phyloP scores from a whole-genome alignment of 2,888 invertebrate species.

The Autographa gamma region DNA sequence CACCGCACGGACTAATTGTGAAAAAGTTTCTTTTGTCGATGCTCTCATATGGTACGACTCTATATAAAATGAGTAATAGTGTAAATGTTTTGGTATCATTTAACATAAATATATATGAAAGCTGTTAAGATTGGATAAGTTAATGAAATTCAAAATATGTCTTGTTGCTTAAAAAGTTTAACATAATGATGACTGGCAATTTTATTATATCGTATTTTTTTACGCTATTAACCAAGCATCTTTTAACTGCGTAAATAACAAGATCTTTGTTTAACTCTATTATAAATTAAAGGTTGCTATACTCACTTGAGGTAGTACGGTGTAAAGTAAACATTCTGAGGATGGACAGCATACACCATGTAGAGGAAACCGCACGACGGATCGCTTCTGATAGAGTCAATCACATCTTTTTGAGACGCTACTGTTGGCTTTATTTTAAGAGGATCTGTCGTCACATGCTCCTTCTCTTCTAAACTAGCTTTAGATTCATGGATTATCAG shows the following conservation, averaged over 20 bases:
- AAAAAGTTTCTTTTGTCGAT: slow-evolving; percentile 92
- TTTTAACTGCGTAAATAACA: neutral
- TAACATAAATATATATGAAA: too few relatives aligned
- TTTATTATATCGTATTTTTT: too few relatives aligned
- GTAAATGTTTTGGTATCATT: neutral
- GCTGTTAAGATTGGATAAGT: too few relatives aligned
- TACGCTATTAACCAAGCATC: too few relatives aligned
- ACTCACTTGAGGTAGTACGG: slow-evolving; percentile 93
- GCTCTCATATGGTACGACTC: slow-evolving; percentile 92
- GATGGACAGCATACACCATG: slow-evolving; percentile 92
- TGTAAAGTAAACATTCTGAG: slow-evolving; percentile 92
- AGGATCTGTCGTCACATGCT: slow-evolving; percentile 69
- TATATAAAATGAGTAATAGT: slow-evolving; percentile 71
- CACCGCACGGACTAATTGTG: slow-evolving; percentile 95
- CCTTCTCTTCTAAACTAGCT: slow-evolving; percentile 31
- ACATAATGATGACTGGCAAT: too few relatives aligned
- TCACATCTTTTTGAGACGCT: slow-evolving; percentile 81
- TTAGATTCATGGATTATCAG: slow-evolving; percentile 66
- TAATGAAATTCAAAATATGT: too few relatives aligned
- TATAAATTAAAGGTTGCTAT: neutral
- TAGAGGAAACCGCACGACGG: slow-evolving; percentile 92
- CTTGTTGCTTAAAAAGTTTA: too few relatives aligned
- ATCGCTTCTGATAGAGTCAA: slow-evolving; percentile 86
- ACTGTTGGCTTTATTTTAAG: slow-evolving; percentile 82
- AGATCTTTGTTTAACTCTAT: too few relatives aligned